phyloP scores from a whole-genome alignment of 1,140 invertebrate species.

The Parasteatoda tepidariorum region DNA sequence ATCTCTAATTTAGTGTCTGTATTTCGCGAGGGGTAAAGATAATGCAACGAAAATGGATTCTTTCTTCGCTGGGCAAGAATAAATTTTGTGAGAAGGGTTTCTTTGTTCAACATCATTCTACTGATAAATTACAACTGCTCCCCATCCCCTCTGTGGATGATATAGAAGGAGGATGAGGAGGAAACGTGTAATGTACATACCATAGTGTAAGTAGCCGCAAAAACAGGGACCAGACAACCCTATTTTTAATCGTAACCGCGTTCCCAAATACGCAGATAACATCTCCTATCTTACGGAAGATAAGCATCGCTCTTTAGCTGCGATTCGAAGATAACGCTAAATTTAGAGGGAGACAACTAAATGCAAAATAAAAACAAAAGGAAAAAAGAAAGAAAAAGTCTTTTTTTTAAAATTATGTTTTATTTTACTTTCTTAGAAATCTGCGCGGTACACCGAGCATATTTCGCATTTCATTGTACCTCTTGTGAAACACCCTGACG shows the following conservation, averaged over 20 bases:
- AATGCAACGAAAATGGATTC: too few relatives aligned
- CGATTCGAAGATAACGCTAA: slow-evolving; percentile 43
- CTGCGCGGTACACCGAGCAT: background rate
- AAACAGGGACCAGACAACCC: slow-evolving; percentile 24
- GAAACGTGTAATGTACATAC: background rate
- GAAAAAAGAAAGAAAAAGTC: background rate
- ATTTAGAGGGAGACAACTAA: slow-evolving; percentile 31
- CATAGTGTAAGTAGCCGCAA: slow-evolving; percentile 32
- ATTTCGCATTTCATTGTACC: slow-evolving; percentile 10
- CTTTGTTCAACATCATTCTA: slow-evolving; percentile 14
- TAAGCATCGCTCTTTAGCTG: slow-evolving; percentile 49
- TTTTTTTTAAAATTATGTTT: background rate
- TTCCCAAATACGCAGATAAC: slow-evolving; percentile 24
- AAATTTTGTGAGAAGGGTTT: background rate
- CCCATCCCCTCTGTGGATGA: background rate
- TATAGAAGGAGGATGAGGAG: background rate
- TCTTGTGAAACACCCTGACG: background rate
- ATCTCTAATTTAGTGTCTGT: too few relatives aligned
- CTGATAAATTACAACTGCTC: slow-evolving; percentile 23
- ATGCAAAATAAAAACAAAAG: background rate
- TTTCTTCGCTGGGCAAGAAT: too few relatives aligned
- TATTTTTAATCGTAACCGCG: slow-evolving; percentile 47
- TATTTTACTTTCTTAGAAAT: slow-evolving; percentile 41
- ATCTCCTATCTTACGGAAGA: slow-evolving; percentile 45
- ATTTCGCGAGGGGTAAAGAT: too few relatives aligned